phyloP scores from a whole-genome alignment of 2,113 vertebrate species.

The Nyctibius bracteatus region DNA sequence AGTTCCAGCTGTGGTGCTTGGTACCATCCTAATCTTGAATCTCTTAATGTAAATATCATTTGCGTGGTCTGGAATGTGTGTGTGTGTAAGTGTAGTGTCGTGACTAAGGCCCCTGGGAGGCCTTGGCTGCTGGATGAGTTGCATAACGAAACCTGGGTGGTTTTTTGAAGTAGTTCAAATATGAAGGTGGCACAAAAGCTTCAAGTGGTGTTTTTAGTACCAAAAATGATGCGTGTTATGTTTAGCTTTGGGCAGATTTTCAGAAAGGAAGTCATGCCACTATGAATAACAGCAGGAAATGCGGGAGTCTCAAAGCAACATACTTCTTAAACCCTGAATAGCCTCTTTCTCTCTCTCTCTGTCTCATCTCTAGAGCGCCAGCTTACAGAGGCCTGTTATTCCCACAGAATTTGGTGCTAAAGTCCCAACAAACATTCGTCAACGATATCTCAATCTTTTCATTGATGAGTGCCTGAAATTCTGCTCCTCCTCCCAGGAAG shows the following conservation, averaged over 20 bases:
- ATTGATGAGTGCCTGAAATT: conserved; percentile 94
- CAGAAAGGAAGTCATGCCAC: neutral
- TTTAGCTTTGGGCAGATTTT: conserved; percentile 14
- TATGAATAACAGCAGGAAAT: neutral
- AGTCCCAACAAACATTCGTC: conserved; percentile 91
- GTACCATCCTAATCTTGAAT: neutral
- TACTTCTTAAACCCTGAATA: neutral
- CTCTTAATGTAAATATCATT: neutral
- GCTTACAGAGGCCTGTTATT: conserved; percentile 89
- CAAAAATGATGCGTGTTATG: neutral
- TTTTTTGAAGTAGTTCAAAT: neutral
- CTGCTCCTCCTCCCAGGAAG: conserved; percentile 80
- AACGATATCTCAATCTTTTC: conserved; percentile 94
- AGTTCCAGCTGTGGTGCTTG: neutral
- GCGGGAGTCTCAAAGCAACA: neutral
- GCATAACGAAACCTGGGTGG: neutral
- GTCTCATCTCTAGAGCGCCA: conserved; percentile 76
- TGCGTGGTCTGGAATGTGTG: neutral
- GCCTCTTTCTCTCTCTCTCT: neutral
- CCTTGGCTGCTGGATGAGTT: neutral
- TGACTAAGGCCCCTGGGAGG: neutral
- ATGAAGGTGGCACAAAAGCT: neutral
- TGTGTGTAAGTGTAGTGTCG: neutral
- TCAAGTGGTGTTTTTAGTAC: neutral
- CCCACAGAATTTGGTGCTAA: conserved; percentile 93